These are phyloP conservation scores for Digitonthophagus gazella DNA, from an alignment of 2,888 invertebrate genomes.

Conservation along the genomic window DNA sequence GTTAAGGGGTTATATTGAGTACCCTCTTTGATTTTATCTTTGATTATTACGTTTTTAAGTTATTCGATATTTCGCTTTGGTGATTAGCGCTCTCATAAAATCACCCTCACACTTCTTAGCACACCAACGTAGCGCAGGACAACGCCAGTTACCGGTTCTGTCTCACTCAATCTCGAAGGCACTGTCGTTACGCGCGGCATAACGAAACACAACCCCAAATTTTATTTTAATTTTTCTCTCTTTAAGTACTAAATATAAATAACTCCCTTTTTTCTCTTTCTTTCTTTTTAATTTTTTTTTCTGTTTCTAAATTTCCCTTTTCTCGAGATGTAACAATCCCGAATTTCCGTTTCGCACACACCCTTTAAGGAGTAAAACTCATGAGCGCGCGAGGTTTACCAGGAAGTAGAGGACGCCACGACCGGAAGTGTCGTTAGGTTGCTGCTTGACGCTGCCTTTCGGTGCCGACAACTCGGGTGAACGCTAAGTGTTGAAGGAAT, in stretches of 20 bases:
- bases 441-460: constrained; percentile 12
- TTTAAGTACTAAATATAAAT: constrained; percentile 45
- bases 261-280: constrained; percentile 42
- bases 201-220: constrained; percentile 52
- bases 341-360: no score
- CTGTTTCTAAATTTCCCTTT: constrained; percentile 18
- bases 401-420: constrained; percentile 8
- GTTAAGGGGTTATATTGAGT: no score
- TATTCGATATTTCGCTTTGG: constrained; percentile 3
- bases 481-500: constrained; percentile 48
- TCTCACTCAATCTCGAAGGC: constrained; percentile 54
- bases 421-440: background rate
- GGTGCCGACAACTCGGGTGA: constrained; percentile 21
- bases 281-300: constrained; percentile 22
- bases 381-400: constrained; percentile 3
- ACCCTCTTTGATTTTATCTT: background rate
- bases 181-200: constrained; percentile 49
- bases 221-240: constrained; percentile 22
- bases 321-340: constrained; percentile 19
- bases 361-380: constrained; percentile 2
- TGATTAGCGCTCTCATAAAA: background rate
- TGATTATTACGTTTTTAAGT: background rate
- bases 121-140: background rate
- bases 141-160: constrained; percentile 33
- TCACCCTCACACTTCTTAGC: background rate